A percentile compares a stretch with the other conserved stretches of the same genome.
Evolutionary conservation across 2,113 vertebrate species (phyloP).

Genomic region (Rhizomys pruinosus): DNA sequence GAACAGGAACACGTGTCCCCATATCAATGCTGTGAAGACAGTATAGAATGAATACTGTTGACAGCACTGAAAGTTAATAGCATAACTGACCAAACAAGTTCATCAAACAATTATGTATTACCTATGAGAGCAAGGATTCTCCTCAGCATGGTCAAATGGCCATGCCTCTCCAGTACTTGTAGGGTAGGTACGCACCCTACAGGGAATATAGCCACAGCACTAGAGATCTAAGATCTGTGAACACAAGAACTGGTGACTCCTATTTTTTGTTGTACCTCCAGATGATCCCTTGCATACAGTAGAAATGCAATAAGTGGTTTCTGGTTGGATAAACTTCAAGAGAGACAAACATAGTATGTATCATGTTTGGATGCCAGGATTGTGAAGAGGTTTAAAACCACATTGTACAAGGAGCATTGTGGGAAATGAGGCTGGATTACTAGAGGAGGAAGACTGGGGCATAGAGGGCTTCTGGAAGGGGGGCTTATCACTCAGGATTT

Average conservation of each 20-base stretch:
- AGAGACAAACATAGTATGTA: neutral
- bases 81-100: neutral
- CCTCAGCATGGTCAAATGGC: neutral
- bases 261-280: neutral
- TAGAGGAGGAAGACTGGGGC: neutral
- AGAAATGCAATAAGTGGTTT: neutral
- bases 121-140: neutral
- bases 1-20: neutral
- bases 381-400: neutral
- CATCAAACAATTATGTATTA: slow-evolving; percentile 18
- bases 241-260: neutral
- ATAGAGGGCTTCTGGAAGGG: neutral
- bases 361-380: neutral
- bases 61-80: neutral
- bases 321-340: neutral
- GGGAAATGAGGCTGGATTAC: neutral
- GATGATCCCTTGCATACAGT: neutral
- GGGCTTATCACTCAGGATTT: neutral
- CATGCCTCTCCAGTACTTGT: neutral
- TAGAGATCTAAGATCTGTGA: neutral
- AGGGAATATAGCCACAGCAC: neutral
- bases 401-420: neutral
- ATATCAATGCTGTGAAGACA: neutral
- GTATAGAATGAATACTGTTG: neutral
- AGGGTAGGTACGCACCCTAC: neutral